phyloP scores from a whole-genome alignment of 2,113 vertebrate genomes.

The Vombatus ursinus region DNA sequence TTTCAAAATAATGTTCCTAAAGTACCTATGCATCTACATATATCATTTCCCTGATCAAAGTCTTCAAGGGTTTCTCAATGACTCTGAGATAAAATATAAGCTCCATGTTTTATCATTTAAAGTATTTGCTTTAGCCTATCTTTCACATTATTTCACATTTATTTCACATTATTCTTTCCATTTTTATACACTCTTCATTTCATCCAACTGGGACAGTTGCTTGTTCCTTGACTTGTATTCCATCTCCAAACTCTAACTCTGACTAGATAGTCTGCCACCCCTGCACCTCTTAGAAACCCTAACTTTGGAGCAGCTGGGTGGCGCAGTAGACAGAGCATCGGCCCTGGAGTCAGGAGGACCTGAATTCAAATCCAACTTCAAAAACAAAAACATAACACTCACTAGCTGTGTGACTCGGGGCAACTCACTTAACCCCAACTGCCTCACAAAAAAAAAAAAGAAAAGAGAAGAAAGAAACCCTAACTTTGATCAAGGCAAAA shows the following conservation, averaged over 20 bases:
- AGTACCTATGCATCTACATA: too few species aligned
- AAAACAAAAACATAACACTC: too few species aligned
- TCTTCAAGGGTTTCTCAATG: not conserved
- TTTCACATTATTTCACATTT: not conserved
- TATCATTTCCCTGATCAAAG: not conserved
- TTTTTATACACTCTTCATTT: not conserved
- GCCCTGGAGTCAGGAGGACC: too few species aligned
- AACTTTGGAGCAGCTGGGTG: too few species aligned
- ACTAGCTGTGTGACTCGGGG: too few species aligned
- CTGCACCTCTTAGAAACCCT: not conserved
- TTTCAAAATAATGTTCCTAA: too few species aligned
- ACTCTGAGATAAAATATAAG: not conserved
- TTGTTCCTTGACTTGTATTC: not conserved
- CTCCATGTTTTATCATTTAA: not conserved
- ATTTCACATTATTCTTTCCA: not conserved
- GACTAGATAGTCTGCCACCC: not conserved
- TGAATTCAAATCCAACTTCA: too few species aligned
- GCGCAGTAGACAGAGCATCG: too few species aligned
- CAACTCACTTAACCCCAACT: too few species aligned
- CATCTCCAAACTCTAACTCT: not conserved
- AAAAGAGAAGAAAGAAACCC: too few species aligned
- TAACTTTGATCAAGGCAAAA: not conserved
- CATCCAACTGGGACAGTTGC: not conserved
- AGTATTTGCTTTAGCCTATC: not conserved
- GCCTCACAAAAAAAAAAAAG: too few species aligned